Conservation (phyloP, 1,140 invertebrate genomes). For the Eurosta solidaginis region DNA sequence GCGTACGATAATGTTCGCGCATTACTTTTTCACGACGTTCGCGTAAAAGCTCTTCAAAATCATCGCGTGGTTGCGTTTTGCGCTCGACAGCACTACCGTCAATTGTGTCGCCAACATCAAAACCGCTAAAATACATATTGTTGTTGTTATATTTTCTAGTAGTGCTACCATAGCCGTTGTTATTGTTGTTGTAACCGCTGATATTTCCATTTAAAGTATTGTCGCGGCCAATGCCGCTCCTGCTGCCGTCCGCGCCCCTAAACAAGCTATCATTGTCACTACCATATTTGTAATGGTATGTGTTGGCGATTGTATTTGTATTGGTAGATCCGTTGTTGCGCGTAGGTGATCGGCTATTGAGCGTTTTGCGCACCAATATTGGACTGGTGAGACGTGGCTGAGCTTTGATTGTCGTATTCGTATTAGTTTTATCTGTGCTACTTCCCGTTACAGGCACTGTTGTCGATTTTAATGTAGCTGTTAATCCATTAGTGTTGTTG, state of each 20-base stretch:
- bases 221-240: conserved; percentile 28
- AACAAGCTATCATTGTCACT: conserved; percentile 23
- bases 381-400: conserved; percentile 58
- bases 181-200: conserved; percentile 25
- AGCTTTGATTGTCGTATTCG: conserved; percentile 57
- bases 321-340: conserved; percentile 35
- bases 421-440: conserved; percentile 36
- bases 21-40: conserved; percentile 57
- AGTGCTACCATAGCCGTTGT: conserved; percentile 7
- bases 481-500: neutral
- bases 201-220: conserved; percentile 23
- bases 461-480: neutral
- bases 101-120: conserved; percentile 21
- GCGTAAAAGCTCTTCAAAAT: conserved; percentile 56
- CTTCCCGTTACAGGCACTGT: neutral
- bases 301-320: conserved; percentile 49
- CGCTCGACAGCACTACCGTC: neutral
- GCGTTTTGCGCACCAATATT: conserved; percentile 58
- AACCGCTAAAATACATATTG: neutral
- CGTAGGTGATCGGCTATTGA: conserved; percentile 40
- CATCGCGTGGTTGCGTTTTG: conserved; percentile 42
- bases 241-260: conserved; percentile 10
- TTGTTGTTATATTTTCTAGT: neutral
- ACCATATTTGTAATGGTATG: conserved; percentile 49
- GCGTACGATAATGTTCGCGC: conserved; percentile 44